These are phyloP conservation scores for Hecatera dysodea DNA, from an alignment of 2,888 invertebrate genomes.

Conservation along the genomic window DNA sequence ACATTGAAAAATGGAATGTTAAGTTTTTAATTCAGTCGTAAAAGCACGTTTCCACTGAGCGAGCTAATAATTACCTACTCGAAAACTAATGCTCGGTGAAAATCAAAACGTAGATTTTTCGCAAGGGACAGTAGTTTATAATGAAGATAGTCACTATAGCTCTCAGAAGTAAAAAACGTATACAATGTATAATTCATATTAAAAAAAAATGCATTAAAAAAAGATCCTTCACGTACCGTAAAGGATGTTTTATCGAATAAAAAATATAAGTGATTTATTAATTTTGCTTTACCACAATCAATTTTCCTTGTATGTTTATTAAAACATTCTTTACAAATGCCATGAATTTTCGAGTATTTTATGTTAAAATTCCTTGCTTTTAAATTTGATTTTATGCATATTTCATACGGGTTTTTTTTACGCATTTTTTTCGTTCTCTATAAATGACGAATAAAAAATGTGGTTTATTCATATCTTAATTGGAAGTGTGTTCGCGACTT, in stretches of 20 bases:
- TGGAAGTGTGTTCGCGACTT: background rate
- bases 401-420: background rate
- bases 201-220: no score
- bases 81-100: no score
- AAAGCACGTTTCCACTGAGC: no score
- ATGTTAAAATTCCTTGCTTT: background rate
- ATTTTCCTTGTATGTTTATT: conserved; percentile 31
- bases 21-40: no score
- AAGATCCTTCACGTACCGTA: background rate
- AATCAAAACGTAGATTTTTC: no score
- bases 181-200: background rate
- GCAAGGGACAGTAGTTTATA: no score
- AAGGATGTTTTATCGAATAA: conserved; percentile 11
- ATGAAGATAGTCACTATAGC: no score
- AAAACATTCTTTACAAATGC: conserved; percentile 10
- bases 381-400: background rate
- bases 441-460: background rate
- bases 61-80: no score
- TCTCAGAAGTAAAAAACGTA: background rate
- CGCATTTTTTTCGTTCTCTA: background rate
- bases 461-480: no score
- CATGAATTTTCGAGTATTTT: background rate
- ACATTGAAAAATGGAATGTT: no score
- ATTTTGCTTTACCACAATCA: conserved; percentile 11
- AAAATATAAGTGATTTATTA: background rate